Percentiles rank a stretch among this genome's conserved stretches.
phyloP scores from a whole-genome alignment of 30 jellyfish, hydroid and myxozoan genomes.

The Pseudorhiza aurosa region DNA sequence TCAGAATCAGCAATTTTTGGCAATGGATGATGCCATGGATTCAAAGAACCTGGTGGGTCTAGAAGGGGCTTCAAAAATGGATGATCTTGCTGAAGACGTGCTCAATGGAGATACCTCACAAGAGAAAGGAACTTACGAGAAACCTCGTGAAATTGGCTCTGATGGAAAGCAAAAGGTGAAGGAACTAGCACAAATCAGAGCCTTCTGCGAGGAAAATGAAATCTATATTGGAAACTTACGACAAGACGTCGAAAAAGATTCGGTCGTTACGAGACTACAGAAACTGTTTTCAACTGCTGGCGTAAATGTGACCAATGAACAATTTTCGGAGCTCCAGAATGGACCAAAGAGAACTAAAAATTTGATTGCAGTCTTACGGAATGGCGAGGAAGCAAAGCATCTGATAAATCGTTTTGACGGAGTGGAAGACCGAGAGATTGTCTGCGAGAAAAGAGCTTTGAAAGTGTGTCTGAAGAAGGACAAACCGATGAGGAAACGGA shows the following conservation, averaged over 20 bases:
- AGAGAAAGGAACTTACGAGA: too few relatives aligned
- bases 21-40: too few relatives aligned
- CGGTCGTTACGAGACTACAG: constrained; percentile 18
- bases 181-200: not conserved
- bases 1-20: too few relatives aligned
- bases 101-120: too few relatives aligned
- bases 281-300: constrained; percentile 33
- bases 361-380: constrained; percentile 14
- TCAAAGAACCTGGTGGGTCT: too few relatives aligned
- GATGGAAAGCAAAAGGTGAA: too few relatives aligned
- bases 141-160: too few relatives aligned
- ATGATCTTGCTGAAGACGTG: too few relatives aligned
- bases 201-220: not conserved
- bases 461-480: constrained; percentile 28
- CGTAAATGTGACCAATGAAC: constrained; percentile 9
- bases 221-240: constrained; percentile 51
- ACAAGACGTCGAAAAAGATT: constrained; percentile 40
- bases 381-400: constrained; percentile 6
- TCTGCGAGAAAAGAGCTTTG: constrained; percentile 3
- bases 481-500: constrained; percentile 17
- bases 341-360: constrained; percentile 42
- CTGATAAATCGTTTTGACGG: constrained; percentile 32
- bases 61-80: too few relatives aligned
- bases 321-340: constrained; percentile 19
- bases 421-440: constrained; percentile 6